phyloP scores from a whole-genome alignment of 2,113 vertebrate species.

The Xenopus borealis region DNA sequence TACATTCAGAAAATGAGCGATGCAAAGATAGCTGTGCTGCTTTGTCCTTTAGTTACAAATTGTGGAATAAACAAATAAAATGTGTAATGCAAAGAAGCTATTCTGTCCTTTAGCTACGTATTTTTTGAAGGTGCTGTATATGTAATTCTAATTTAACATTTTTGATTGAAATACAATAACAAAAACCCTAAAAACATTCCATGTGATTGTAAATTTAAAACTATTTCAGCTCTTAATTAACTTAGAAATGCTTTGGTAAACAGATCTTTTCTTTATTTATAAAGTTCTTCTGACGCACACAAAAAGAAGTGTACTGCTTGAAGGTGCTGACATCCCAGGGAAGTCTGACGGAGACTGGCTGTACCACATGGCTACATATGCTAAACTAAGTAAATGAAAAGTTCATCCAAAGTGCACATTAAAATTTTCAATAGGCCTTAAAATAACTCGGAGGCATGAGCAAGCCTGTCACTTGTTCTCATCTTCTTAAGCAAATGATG shows the following conservation, averaged over 20 bases:
- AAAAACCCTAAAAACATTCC: slow-evolving; percentile 33
- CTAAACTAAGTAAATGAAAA: slow-evolving; percentile 69
- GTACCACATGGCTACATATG: slow-evolving; percentile 57
- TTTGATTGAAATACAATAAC: slow-evolving; percentile 49
- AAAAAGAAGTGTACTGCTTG: slow-evolving; percentile 51
- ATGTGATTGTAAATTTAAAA: slow-evolving; percentile 54
- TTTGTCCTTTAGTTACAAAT: too few species aligned
- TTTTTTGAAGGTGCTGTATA: slow-evolving; percentile 42
- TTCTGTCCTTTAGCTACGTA: background rate
- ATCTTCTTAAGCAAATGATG: slow-evolving; percentile 70
- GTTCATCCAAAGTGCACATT: slow-evolving; percentile 89
- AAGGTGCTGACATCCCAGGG: slow-evolving; percentile 55
- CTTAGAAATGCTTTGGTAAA: slow-evolving; percentile 57
- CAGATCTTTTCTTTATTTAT: slow-evolving; percentile 44
- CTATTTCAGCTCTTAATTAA: slow-evolving; percentile 65
- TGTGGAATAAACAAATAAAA: too few species aligned
- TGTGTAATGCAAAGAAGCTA: background rate
- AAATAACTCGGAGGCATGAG: slow-evolving; percentile 86
- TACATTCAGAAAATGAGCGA: too few species aligned
- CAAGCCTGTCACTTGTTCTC: slow-evolving; percentile 82
- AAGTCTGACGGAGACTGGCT: slow-evolving; percentile 58
- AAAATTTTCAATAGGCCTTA: slow-evolving; percentile 82
- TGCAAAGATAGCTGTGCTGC: too few species aligned
- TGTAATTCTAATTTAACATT: slow-evolving; percentile 55
- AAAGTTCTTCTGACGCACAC: slow-evolving; percentile 59